Evolutionary conservation across 1,140 invertebrate genomes (phyloP), one percentile per base, ranked within the genome.

Genomic region (Eurosta solidaginis): DNA sequence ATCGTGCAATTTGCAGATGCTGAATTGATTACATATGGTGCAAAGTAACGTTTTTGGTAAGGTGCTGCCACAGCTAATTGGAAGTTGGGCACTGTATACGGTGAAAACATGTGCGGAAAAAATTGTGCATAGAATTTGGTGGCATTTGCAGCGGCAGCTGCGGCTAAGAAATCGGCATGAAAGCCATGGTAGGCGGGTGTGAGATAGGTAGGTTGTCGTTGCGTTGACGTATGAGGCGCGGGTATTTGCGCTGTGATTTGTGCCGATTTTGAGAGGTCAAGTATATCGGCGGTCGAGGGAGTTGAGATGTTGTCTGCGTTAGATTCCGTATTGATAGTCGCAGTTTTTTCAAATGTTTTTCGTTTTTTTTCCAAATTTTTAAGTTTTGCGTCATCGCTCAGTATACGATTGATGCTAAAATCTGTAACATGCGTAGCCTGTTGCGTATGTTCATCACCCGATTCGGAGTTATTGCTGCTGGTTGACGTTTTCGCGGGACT

Each of bases 111-210:
- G 44, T 86, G 85, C 5, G 85, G 85, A 74, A 86, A 86, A 73
- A 86, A 86, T 59, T 86, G 85, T 20, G 84, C 83, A 80, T 86
- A 86, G 50, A 86, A 86, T 54, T 86, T 85, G 20, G 83, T 86
- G n/a, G 85, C 85, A 74, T 81, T 86, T 49, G 84, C 84, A 78
- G 85, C 83, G 77, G 84, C 84, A 14, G 54, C 59, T 9, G 54
- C 74, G 20, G 77, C 77, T 14, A 79, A 77, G 40, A 79, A 76
- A n/a, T 78, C 68, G 22, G 73, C 36, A 45, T 80, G 63, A 29
- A 78, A 63, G 3, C 27, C 36, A n/a, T 47, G 42, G 33, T 78
- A 79, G 20, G 75, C 44, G 6, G 44, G 59, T 59, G 76, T 27
- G 2, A 25, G 14, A 52, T 76, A 76, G 29, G 76, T 33, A n/a